Conservation (phyloP, 1,140 invertebrate genomes). For the Sitobion miscanthi region DNA sequence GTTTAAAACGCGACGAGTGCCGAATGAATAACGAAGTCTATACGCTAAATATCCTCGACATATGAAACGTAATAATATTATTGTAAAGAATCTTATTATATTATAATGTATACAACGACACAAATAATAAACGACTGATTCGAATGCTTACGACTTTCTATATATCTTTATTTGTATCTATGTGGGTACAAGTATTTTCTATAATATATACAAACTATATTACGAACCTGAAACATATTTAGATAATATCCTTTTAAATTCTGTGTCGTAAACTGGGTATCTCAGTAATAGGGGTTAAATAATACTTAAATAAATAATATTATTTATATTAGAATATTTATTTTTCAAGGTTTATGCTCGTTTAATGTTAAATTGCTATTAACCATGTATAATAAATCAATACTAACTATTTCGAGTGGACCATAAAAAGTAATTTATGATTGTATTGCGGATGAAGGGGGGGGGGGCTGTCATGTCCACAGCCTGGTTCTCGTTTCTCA, state of each 20-base stretch:
- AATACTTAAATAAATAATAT: not conserved
- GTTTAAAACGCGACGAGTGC: not conserved
- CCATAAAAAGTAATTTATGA: constrained; percentile 5
- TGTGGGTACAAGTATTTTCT: not conserved
- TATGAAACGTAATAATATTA: not conserved
- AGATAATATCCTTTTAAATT: not conserved
- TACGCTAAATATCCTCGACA: not conserved
- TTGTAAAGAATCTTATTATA: not conserved
- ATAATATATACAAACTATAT: not conserved
- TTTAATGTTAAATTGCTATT: not conserved
- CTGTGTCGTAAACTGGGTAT: not conserved
- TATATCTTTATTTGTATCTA: not conserved
- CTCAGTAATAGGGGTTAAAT: not conserved
- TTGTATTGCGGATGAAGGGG: not conserved
- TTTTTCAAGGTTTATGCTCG: not conserved
- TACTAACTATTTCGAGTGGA: not conserved
- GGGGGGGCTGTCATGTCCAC: not conserved
- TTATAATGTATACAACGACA: not conserved
- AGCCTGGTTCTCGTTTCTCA: not conserved
- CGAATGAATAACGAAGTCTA: not conserved
- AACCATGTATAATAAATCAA: not conserved
- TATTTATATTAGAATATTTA: not conserved
- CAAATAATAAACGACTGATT: not conserved
- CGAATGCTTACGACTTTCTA: not conserved
- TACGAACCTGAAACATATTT: not conserved